These are phyloP conservation scores for Ceuthmochares aereus DNA, from an alignment of 2,113 vertebrate genomes.

Conservation along the genomic window DNA sequence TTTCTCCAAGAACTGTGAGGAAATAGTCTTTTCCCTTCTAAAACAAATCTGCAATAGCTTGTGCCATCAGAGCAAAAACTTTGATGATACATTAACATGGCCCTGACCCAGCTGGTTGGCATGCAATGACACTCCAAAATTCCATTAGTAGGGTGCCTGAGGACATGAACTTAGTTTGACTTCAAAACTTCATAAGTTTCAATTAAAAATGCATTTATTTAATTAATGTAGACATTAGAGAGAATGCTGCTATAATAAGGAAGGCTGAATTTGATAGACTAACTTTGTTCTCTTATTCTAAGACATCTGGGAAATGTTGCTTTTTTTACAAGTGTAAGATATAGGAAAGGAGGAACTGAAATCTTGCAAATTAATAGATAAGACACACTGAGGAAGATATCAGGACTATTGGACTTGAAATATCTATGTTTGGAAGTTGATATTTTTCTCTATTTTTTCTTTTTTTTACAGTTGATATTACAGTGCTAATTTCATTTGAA, in stretches of 20 bases:
- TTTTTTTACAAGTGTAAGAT: background rate
- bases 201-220: constrained; percentile 72
- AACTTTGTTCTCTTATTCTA: background rate
- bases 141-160: constrained; percentile 63
- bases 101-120: constrained; percentile 54
- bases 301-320: background rate
- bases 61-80: constrained; percentile 41
- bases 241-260: constrained; percentile 34
- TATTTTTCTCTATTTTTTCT: fast-evolving
- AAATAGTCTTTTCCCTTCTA: background rate
- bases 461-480: background rate
- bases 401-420: background rate
- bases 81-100: constrained; percentile 41
- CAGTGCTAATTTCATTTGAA: constrained; percentile 1
- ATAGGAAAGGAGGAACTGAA: background rate
- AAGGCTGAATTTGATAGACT: constrained; percentile 27
- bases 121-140: constrained; percentile 42
- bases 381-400: constrained; percentile 7
- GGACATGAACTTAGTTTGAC: constrained; percentile 70
- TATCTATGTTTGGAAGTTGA: background rate
- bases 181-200: constrained; percentile 62
- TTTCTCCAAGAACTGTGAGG: background rate
- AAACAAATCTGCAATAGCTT: constrained; percentile 1
- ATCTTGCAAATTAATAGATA: constrained; percentile 2
- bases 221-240: constrained; percentile 69